Evolutionary conservation across 1,140 invertebrate species (phyloP).

Genomic region (Ylistrum balloti): DNA sequence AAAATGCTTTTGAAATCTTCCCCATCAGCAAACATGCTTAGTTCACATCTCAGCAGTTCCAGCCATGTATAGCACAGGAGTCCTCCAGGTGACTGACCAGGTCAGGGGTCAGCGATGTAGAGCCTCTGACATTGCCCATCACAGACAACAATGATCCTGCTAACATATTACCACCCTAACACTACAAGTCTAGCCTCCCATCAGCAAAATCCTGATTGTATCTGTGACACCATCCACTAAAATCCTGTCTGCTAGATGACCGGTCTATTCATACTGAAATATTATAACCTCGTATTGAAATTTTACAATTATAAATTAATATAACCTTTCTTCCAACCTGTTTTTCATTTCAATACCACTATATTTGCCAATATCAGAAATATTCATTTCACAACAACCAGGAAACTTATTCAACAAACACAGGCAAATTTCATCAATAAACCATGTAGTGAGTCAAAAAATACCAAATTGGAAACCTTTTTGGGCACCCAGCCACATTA

Average conservation of each 20-base stretch:
- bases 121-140: neutral
- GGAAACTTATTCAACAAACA: neutral
- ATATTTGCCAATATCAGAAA: neutral
- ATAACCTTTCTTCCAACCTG: too few species aligned
- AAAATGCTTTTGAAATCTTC: conserved; percentile 8
- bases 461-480: conserved; percentile 18
- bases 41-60: too few species aligned
- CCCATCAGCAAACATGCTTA: neutral
- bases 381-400: neutral
- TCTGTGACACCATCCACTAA: too few species aligned
- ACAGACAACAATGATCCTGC: neutral
- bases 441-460: neutral
- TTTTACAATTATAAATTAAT: too few species aligned
- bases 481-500: neutral
- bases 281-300: too few species aligned
- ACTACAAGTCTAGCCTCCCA: too few species aligned
- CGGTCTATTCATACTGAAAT: too few species aligned
- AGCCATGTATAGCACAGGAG: neutral
- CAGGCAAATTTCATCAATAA: conserved; percentile 33
- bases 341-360: too few species aligned
- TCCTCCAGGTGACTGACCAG: neutral
- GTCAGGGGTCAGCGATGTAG: neutral
- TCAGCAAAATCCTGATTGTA: too few species aligned
- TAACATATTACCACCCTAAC: too few species aligned
- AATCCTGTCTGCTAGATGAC: too few species aligned